Percentiles rank a stretch among this genome's conserved stretches.
These are phyloP conservation scores for Araneus ventricosus DNA, from an alignment of 1,140 invertebrate genomes.

Conservation along the genomic window DNA sequence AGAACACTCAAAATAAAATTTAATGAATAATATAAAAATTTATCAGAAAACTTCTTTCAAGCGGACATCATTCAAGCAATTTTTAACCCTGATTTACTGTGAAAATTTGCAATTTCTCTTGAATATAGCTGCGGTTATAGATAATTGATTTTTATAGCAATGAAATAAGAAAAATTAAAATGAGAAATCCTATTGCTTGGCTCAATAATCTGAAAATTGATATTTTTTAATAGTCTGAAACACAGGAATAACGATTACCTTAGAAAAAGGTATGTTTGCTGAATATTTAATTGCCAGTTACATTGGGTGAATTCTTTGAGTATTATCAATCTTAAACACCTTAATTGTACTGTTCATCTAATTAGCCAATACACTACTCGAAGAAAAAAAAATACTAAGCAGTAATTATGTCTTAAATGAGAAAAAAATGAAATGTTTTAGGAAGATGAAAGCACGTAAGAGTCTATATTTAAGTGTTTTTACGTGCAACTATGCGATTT, in stretches of 20 bases:
- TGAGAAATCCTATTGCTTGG: neutral
- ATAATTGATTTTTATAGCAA: neutral
- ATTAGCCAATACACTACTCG: neutral
- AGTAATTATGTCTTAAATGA: neutral
- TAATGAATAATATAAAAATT: no score
- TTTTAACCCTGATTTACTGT: no score
- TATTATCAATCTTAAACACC: constrained; percentile 15
- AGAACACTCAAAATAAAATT: no score
- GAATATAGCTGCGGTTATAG: neutral
- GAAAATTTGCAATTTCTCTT: neutral
- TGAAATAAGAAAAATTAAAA: neutral
- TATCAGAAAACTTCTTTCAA: no score
- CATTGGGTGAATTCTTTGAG: neutral
- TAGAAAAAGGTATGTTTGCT: neutral
- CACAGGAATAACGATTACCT: neutral
- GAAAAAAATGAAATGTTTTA: neutral
- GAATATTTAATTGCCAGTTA: constrained; percentile 5
- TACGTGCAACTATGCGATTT: neutral
- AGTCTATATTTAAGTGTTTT: neutral
- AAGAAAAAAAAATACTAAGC: neutral
- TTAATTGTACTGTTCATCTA: neutral
- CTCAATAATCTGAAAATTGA: neutral
- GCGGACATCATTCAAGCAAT: no score
- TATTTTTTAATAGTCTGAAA: neutral
- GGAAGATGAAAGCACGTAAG: neutral